Evolutionary conservation across 2,888 invertebrate species (phyloP).

Genomic region (Dione juno): DNA sequence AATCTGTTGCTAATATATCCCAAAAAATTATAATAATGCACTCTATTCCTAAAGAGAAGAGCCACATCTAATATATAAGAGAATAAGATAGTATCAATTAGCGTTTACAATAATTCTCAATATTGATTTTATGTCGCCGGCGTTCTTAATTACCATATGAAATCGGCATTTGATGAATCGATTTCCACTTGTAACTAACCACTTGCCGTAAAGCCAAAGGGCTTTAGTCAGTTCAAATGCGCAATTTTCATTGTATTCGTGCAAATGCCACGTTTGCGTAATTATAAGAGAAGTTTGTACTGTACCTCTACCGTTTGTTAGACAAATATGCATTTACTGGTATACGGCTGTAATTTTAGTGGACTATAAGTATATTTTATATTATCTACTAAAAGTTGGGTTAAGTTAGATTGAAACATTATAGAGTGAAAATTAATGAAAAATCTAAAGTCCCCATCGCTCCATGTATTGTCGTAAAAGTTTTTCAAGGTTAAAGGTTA

Average conservation of each 20-base stretch:
- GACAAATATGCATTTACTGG: constrained; percentile 23
- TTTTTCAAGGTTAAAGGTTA: too few species aligned
- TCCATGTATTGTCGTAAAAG: too few species aligned
- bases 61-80: background rate
- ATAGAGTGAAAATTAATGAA: too few species aligned
- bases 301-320: constrained; percentile 31
- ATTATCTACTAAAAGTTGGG: too few species aligned
- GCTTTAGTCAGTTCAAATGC: constrained; percentile 42
- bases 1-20: too few species aligned
- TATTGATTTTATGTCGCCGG: constrained; percentile 40
- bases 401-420: too few species aligned
- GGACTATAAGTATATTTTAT: too few species aligned
- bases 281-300: constrained; percentile 34
- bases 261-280: constrained; percentile 34
- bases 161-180: constrained; percentile 52
- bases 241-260: constrained; percentile 37
- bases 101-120: constrained; percentile 7
- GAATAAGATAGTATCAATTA: background rate
- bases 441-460: too few species aligned
- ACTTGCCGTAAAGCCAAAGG: constrained; percentile 43
- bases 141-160: constrained; percentile 49
- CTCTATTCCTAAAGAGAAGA: too few species aligned
- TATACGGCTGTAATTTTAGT: background rate
- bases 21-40: too few species aligned
- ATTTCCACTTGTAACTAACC: constrained; percentile 59